phyloP scores from a whole-genome alignment of 2,888 invertebrate species.

The Scaptomyza polygonia region DNA sequence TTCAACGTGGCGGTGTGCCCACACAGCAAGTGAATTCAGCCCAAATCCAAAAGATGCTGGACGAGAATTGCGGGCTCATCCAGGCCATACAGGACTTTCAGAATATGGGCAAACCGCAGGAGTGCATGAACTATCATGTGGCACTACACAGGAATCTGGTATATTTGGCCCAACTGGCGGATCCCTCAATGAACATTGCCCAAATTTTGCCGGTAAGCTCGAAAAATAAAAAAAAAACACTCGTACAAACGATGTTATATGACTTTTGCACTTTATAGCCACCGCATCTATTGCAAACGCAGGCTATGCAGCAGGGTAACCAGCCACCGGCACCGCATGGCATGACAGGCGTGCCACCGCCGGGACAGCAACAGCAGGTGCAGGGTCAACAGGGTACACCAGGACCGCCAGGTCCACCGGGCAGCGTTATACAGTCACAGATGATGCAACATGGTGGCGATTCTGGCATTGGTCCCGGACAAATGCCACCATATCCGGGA shows the following conservation, averaged over 20 bases:
- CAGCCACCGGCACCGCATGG: conserved; percentile 82
- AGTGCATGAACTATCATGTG: conserved; percentile 97
- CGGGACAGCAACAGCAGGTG: conserved; percentile 55
- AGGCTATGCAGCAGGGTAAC: conserved; percentile 80
- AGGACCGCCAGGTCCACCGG: conserved; percentile 52
- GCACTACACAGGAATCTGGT: conserved; percentile 97
- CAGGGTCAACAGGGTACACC: conserved; percentile 44
- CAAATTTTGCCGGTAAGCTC: conserved; percentile 92
- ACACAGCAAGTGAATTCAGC: conserved; percentile 90
- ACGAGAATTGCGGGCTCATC: conserved; percentile 98
- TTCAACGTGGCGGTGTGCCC: conserved; percentile 83
- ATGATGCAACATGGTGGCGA: conserved; percentile 81
- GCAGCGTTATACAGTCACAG: conserved; percentile 85
- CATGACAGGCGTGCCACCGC: conserved; percentile 77
- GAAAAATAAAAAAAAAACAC: background rate
- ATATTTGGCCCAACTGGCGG: conserved; percentile 98
- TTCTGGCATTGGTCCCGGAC: conserved; percentile 69
- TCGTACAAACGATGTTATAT: too few relatives aligned
- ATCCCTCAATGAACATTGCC: conserved; percentile 96
- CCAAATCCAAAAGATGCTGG: conserved; percentile 97
- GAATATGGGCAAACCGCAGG: conserved; percentile 96
- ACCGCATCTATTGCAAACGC: conserved; percentile 86
- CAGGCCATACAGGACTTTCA: conserved; percentile 99
- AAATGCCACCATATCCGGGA: conserved; percentile 80
- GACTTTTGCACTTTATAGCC: conserved; percentile 83